Evolutionary conservation across 2,797 vertebrate species (phyloP).

Genomic region (Lophura swinhoii): DNA sequence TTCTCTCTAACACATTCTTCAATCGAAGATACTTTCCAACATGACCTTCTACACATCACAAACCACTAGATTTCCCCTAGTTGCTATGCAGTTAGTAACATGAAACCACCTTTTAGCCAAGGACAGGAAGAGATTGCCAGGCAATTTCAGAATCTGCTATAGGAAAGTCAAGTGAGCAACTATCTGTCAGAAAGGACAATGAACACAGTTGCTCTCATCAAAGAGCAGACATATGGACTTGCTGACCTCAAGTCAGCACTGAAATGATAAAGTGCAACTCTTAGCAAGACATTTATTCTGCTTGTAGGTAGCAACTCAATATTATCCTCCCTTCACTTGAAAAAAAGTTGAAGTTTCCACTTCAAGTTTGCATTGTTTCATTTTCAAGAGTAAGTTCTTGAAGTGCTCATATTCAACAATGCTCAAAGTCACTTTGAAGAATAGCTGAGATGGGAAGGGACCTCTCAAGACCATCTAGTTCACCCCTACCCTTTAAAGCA

Average conservation of each 20-base stretch:
- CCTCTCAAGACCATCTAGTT: background rate
- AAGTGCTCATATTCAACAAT: background rate
- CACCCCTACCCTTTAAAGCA: accelerated
- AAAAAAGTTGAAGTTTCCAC: background rate
- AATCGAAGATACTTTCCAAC: background rate
- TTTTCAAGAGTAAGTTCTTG: background rate
- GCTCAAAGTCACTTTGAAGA: background rate
- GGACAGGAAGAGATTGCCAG: background rate
- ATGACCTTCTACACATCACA: background rate
- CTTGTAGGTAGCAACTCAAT: background rate
- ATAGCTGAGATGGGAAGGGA: background rate
- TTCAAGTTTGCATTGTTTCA: background rate
- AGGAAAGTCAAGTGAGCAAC: background rate
- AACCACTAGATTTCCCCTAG: background rate
- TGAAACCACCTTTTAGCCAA: background rate
- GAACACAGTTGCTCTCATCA: background rate
- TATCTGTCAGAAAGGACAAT: background rate
- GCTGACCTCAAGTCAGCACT: background rate
- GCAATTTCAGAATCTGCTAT: background rate
- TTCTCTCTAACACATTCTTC: background rate
- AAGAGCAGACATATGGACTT: background rate
- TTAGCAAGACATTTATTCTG: background rate
- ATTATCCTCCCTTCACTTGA: background rate
- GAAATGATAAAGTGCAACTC: background rate
- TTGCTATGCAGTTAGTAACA: background rate